Conservation (phyloP, 2,113 vertebrate species). For the Plotosus lineatus region DNA sequence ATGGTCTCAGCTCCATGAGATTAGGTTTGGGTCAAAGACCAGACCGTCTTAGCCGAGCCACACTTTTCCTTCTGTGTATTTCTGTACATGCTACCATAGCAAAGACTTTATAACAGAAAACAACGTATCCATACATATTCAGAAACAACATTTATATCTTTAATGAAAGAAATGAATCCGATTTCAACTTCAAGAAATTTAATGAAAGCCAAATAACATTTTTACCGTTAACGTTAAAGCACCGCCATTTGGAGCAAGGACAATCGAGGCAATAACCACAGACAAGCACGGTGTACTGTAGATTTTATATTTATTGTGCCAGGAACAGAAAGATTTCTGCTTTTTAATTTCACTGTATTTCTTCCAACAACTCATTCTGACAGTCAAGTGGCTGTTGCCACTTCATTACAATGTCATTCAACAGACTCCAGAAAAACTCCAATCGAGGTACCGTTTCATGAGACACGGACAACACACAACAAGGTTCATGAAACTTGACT, state of each 20-base stretch:
- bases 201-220: neutral
- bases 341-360: slow-evolving; percentile 3
- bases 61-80: no score
- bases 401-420: neutral
- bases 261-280: neutral
- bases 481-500: slow-evolving; percentile 31
- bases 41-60: neutral
- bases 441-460: slow-evolving; percentile 28
- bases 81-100: neutral
- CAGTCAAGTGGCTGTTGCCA: neutral
- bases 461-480: slow-evolving; percentile 10
- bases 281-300: neutral
- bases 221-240: neutral
- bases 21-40: neutral
- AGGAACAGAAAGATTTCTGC: slow-evolving; percentile 15
- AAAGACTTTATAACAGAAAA: neutral
- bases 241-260: neutral
- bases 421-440: neutral
- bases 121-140: neutral
- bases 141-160: neutral
- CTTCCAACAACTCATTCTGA: neutral
- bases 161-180: neutral
- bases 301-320: slow-evolving; percentile 38
- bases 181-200: neutral
- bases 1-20: neutral